phyloP scores from a whole-genome alignment of 2,888 invertebrate species.

The Drosophila greeni region DNA sequence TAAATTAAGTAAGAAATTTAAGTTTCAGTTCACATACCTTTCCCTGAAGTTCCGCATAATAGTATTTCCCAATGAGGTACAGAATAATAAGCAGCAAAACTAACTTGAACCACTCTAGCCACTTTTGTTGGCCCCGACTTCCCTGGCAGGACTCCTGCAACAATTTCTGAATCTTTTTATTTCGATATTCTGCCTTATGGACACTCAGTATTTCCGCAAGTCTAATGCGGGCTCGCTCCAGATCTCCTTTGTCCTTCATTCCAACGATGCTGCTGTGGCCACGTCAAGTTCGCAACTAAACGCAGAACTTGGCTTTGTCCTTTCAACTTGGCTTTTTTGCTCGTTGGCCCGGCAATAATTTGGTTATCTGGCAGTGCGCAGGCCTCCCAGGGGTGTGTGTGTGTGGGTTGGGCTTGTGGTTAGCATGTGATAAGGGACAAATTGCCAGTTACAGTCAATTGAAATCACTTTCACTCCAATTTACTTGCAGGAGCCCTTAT shows the following conservation, averaged over 20 bases:
- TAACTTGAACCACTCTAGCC: constrained; percentile 27
- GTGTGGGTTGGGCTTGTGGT: constrained; percentile 44
- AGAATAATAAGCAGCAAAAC: constrained; percentile 39
- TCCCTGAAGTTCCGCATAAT: constrained; percentile 60
- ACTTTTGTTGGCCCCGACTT: not conserved
- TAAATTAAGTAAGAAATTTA: not conserved
- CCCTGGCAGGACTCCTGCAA: constrained; percentile 29
- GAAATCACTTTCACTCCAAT: constrained; percentile 39
- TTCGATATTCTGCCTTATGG: constrained; percentile 24
- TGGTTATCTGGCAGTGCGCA: constrained; percentile 69
- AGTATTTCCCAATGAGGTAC: constrained; percentile 46
- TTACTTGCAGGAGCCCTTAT: constrained; percentile 73
- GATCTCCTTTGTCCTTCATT: constrained; percentile 10
- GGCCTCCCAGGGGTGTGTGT: constrained; percentile 18
- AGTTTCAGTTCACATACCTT: constrained; percentile 43
- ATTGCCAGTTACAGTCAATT: constrained; percentile 54
- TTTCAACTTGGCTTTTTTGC: constrained; percentile 27
- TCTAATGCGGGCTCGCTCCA: constrained; percentile 53
- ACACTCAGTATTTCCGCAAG: constrained; percentile 49
- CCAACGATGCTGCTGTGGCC: constrained; percentile 39
- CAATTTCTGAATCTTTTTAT: constrained; percentile 31
- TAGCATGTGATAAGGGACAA: constrained; percentile 67
- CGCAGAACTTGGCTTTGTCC: constrained; percentile 18
- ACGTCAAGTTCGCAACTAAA: constrained; percentile 47
- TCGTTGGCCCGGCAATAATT: constrained; percentile 71